Evolutionary conservation across 2,797 vertebrate genomes (phyloP), one percentile per base, ranked within the genome.

Genomic region (Yasuhikotakia modesta): DNA sequence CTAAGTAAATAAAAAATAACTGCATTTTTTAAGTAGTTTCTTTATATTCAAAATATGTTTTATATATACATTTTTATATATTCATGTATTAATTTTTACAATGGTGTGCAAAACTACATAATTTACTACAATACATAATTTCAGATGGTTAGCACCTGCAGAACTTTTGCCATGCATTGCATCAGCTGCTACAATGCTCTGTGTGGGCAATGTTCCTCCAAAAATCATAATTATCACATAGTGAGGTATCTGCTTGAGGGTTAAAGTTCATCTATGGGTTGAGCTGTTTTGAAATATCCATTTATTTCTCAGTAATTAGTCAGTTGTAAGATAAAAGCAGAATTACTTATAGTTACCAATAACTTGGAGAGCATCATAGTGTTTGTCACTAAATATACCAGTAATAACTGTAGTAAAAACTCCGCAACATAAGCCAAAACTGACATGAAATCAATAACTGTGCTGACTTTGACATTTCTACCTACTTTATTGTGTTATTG

Each of bases 101-200:
- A 63, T 50, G 58, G 27, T n/a, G 58, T 22, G 48, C 19, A 14
- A 16, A 22, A 67, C 10, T 39, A 13, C 5, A 30, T 19, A n/a
- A n/a, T n/a, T n/a, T n/a, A n/a, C n/a, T n/a, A n/a, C n/a, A n/a
- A n/a, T 67, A 35, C 12, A 58, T 19, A 2, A 30, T 17, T 27
- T 24, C 6, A 24, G 21, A 27, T 72, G 70, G 72, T 66, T 71
- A 24, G 73, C 24, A 81, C 32, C 32, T 35, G 45, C 32, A 73
- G 45, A 32, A 17, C 14, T 52, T 52, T 19, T 30, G 43, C 16
- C 13, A 3, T 17, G 5, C 57, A 14, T 1, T 55, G 16, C 13
- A 22, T 35, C 32, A 35, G 32, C 32, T 1, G 32, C 32, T 1
- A 35, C 32, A 35, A 35, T 35, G 32, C 7, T 35, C 32, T 35